phyloP scores from a whole-genome alignment of 2,113 vertebrate species.

The Sclerurus mexicanus region DNA sequence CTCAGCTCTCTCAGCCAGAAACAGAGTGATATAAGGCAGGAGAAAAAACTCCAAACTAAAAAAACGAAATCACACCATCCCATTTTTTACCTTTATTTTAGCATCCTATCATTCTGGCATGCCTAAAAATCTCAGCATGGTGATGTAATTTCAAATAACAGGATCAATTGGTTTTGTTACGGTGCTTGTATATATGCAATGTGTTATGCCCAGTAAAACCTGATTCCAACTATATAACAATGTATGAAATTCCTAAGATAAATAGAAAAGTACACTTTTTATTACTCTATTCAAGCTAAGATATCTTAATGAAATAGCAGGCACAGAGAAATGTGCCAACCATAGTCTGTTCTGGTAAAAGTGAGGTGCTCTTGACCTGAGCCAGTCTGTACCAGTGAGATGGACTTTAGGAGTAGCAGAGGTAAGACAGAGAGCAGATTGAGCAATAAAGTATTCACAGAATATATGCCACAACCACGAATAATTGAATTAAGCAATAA shows the following conservation, averaged over 20 bases:
- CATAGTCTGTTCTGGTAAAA: background rate
- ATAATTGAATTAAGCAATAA: conserved; percentile 68
- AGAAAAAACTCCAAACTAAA: background rate
- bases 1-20: background rate
- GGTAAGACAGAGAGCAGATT: conserved; percentile 25
- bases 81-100: background rate
- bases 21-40: background rate
- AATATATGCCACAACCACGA: conserved; percentile 48
- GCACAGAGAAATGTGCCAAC: background rate
- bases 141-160: conserved; percentile 11
- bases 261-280: conserved; percentile 10
- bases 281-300: background rate
- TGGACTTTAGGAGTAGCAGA: background rate
- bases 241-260: background rate
- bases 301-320: background rate
- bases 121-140: background rate
- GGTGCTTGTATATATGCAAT: background rate
- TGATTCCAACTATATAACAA: background rate
- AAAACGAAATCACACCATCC: background rate
- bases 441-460: conserved; percentile 62
- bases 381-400: background rate
- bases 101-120: background rate
- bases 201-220: background rate
- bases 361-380: background rate
- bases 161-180: conserved; percentile 10